Evolutionary conservation across 2,888 invertebrate genomes (phyloP).

Genomic region (Antheraea assamensis): DNA sequence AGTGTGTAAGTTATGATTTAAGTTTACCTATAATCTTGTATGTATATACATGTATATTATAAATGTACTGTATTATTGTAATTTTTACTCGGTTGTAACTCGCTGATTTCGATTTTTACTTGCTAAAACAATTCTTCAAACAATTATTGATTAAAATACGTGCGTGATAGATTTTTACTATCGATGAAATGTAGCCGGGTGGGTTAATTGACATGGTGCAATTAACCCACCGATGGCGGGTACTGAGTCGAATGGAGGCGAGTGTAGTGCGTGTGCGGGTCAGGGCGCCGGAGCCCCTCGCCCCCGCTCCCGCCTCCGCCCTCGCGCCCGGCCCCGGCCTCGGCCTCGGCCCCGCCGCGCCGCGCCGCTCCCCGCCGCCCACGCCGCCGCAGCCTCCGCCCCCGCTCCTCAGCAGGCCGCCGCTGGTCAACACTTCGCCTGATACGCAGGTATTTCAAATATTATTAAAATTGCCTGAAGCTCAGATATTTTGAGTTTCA

Average conservation of each 20-base stretch:
- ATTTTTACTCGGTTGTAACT: not conserved
- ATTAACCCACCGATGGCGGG: slow-evolving; percentile 55
- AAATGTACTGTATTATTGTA: not conserved
- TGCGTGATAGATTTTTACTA: not conserved
- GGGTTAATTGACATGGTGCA: slow-evolving; percentile 59
- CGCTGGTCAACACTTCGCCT: slow-evolving; percentile 28
- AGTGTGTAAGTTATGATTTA: slow-evolving; percentile 26
- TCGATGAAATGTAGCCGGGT: slow-evolving; percentile 26
- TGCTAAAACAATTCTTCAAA: no score
- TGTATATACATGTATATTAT: not conserved
- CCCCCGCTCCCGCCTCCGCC: slow-evolving; percentile 38
- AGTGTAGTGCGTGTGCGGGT: slow-evolving; percentile 66
- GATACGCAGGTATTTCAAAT: slow-evolving; percentile 31
- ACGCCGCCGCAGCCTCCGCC: slow-evolving; percentile 32
- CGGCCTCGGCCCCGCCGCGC: no score
- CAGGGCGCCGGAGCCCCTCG: slow-evolving; percentile 50
- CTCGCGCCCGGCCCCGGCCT: slow-evolving; percentile 23
- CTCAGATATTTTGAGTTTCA: no score
- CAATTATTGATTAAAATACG: not conserved
- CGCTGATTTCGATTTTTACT: not conserved
- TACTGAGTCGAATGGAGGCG: slow-evolving; percentile 55
- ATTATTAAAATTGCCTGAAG: no score
- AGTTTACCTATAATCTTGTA: slow-evolving; percentile 18
- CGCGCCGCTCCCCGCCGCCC: slow-evolving; percentile 27
- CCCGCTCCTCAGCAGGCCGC: slow-evolving; percentile 39